Base-by-base conservation (phyloP, 2,888 invertebrate species). In the Branchipolynoe longqiensis region DNA sequence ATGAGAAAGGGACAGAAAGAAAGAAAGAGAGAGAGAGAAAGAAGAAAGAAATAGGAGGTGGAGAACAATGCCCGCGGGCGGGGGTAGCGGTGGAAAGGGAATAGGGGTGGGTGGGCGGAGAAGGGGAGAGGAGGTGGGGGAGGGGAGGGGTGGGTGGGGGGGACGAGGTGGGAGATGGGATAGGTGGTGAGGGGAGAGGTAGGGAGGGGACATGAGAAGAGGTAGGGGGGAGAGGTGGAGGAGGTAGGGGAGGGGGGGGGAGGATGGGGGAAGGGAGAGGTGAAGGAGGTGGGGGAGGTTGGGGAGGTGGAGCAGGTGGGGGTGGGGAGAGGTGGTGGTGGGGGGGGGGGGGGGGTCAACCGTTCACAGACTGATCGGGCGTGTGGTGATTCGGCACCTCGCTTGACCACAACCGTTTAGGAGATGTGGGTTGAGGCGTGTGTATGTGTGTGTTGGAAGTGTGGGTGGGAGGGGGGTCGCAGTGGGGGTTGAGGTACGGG, bases 401-500 rank as follows among this genome's bases (percentile, higher is more conserved):
- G 69, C 38, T 69, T 69, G 69, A 69, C 69, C 69, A 69, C 69
- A 69, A 69, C 69, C 33, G 69, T 69, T 69, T 69, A 69, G 18
- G 69, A 33, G 33, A 36, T n/a, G 36, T 36, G 69, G 69, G n/a
- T 25, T n/a, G n/a, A n/a, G 12, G 12, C 12, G 58, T 58, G n/a
- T 8, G n/a, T 14, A 25, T 14, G 12, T n/a, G 14, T 14, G 58
- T 14, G 14, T 18, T 12, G 18, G 18, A 48, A 48, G 12, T 4
- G 69, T 69, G 3, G 33, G 69, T 18, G 62, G 69, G 18, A 33
- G 36, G 1, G 36, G 69, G 18, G 69, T n/a, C n/a, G n/a, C n/a
- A n/a, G n/a, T n/a, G n/a, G n/a, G n/a, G n/a, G n/a, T n/a, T n/a
- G n/a, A n/a, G n/a, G n/a, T n/a, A n/a, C n/a, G n/a, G 18, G 8